phyloP scores from a whole-genome alignment of 2,797 vertebrate genomes.

The Neosilurus hyrtlii region DNA sequence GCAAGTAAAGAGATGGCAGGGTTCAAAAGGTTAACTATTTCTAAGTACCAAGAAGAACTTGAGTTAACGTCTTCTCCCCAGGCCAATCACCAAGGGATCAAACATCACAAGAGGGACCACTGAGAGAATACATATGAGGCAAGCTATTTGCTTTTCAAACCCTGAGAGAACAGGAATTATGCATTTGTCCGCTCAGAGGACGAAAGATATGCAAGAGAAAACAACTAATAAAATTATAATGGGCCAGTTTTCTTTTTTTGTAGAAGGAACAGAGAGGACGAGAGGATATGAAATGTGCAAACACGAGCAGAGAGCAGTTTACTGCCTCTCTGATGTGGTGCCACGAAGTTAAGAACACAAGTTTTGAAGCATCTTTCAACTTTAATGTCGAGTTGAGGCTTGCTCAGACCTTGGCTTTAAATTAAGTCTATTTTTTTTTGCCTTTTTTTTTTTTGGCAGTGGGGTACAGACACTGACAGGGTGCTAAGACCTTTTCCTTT shows the following conservation, averaged over 20 bases:
- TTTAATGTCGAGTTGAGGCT: conserved; percentile 26
- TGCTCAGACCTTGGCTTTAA: conserved; percentile 19
- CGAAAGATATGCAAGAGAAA: conserved; percentile 25
- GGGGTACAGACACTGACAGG: conserved; percentile 54
- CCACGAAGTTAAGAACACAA: neutral
- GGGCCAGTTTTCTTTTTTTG: conserved; percentile 24
- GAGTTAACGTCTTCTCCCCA: neutral
- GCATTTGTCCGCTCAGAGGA: conserved; percentile 8
- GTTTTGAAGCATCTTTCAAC: neutral
- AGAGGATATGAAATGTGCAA: conserved; percentile 41
- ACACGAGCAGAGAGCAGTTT: conserved; percentile 37
- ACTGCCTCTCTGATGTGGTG: conserved; percentile 37
- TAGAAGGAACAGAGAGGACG: conserved; percentile 44
- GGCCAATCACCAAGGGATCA: neutral
- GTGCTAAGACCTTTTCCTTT: conserved; percentile 69
- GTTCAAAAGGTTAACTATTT: neutral
- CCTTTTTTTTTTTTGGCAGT: neutral
- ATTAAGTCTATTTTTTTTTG: conserved; percentile 21
- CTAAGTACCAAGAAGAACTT: neutral
- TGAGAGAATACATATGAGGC: conserved; percentile 5
- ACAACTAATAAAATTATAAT: conserved; percentile 52
- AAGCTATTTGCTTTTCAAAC: conserved; percentile 27
- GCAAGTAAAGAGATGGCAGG: conserved; percentile 13
- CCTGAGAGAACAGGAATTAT: conserved; percentile 46
- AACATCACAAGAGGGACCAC: neutral